Conservation (phyloP, 2,797 vertebrate species). For the Monodelphis domestica region DNA sequence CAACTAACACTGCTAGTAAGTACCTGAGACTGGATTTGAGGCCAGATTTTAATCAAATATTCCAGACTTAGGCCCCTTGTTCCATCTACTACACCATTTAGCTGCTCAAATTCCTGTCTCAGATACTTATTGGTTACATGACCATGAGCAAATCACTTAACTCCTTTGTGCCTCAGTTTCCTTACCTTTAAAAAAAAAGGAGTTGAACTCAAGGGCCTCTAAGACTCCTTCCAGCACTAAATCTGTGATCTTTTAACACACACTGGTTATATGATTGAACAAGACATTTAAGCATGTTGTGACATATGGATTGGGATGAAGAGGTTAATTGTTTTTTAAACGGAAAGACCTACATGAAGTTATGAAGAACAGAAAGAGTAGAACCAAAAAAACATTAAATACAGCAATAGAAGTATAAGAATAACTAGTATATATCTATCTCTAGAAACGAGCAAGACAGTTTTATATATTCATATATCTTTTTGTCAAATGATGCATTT, state of each 20-base stretch:
- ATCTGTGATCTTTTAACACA: not conserved
- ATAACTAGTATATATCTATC: too few relatives aligned
- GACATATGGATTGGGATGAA: too few relatives aligned
- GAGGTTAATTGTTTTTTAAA: too few relatives aligned
- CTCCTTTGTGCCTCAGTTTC: not conserved
- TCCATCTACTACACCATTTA: not conserved
- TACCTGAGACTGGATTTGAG: not conserved
- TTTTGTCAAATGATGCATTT: too few relatives aligned
- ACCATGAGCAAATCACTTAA: not conserved
- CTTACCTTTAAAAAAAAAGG: not conserved
- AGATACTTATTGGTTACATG: not conserved
- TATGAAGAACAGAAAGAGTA: too few relatives aligned
- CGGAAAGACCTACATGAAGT: too few relatives aligned
- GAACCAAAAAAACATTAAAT: too few relatives aligned
- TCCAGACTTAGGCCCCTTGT: not conserved
- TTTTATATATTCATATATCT: too few relatives aligned
- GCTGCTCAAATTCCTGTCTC: not conserved
- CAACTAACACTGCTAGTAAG: not conserved
- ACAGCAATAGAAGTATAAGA: too few relatives aligned
- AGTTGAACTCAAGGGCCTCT: not conserved
- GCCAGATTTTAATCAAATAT: not conserved
- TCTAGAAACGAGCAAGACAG: too few relatives aligned
- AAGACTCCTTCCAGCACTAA: not conserved
- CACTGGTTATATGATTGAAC: not conserved
- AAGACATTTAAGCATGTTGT: not conserved